phyloP scores from a whole-genome alignment of 2,797 vertebrate species.

The Gila robusta region DNA sequence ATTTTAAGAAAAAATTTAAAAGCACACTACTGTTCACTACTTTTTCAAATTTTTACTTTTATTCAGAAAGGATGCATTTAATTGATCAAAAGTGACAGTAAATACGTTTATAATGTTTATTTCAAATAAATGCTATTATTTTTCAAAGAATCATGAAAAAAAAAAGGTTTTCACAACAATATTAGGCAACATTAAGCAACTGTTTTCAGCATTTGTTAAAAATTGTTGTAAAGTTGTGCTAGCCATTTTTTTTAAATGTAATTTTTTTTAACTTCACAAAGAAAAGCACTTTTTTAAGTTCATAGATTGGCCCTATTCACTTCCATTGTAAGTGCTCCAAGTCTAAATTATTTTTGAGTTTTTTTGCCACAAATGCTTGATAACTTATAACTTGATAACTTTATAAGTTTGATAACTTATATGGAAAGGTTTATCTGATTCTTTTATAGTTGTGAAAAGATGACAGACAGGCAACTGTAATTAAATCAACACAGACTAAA shows the following conservation, averaged over 20 bases:
- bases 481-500: slow-evolving; percentile 17
- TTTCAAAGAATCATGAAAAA: too few relatives aligned
- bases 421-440: neutral
- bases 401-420: neutral
- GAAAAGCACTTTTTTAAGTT: neutral
- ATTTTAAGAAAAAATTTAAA: too few relatives aligned
- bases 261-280: neutral
- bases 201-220: too few relatives aligned
- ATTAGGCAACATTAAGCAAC: too few relatives aligned
- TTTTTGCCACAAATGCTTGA: neutral
- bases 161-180: too few relatives aligned
- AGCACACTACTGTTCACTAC: too few relatives aligned
- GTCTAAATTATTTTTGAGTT: neutral
- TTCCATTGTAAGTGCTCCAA: neutral
- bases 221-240: neutral
- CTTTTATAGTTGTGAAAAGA: neutral
- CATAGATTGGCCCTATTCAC: neutral
- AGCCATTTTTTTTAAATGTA: neutral
- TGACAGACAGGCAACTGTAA: slow-evolving; percentile 12
- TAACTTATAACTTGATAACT: too few relatives aligned
- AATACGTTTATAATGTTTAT: too few relatives aligned
- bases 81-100: too few relatives aligned
- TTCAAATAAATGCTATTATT: too few relatives aligned
- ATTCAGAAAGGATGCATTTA: too few relatives aligned
- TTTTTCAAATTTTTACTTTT: too few relatives aligned